Percentiles rank a stretch among this genome's conserved stretches.
phyloP scores from a whole-genome alignment of 35 echinoderm and acorn worm species.

The Ptychodera flava region DNA sequence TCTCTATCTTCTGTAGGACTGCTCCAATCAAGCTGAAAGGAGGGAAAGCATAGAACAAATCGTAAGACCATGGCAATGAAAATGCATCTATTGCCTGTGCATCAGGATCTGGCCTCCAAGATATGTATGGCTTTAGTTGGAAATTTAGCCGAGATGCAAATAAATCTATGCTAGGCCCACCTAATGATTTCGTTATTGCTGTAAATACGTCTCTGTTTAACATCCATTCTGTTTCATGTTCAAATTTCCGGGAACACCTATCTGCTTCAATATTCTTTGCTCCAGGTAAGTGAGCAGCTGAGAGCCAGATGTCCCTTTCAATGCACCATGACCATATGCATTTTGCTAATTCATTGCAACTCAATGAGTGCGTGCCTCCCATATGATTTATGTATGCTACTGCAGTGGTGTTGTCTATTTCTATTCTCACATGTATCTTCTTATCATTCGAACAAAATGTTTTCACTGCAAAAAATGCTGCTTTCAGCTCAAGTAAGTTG shows the following conservation, averaged over 20 bases:
- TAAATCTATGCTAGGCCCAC: constrained; percentile 42
- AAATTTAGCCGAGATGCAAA: constrained; percentile 65
- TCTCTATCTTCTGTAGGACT: constrained; percentile 41
- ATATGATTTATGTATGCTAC: too few relatives aligned
- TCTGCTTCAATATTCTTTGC: constrained; percentile 50
- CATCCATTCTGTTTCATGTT: constrained; percentile 61
- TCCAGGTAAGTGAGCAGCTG: constrained; percentile 51
- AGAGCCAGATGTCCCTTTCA: constrained; percentile 43
- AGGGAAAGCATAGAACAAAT: constrained; percentile 6
- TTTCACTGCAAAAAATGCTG: constrained; percentile 24
- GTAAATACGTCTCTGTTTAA: constrained; percentile 46
- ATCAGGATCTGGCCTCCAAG: constrained; percentile 66
- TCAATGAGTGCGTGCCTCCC: constrained; percentile 40
- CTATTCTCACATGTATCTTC: constrained; percentile 45
- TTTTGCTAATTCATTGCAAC: constrained; percentile 51
- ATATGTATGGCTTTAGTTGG: constrained; percentile 50
- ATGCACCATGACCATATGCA: constrained; percentile 61
- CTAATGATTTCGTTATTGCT: constrained; percentile 26
- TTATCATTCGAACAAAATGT: constrained; percentile 8
- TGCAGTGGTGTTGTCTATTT: constrained; percentile 54
- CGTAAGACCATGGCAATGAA: constrained; percentile 37
- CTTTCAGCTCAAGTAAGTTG: constrained; percentile 19
- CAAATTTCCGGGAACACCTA: constrained; percentile 39
- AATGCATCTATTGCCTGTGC: constrained; percentile 68
- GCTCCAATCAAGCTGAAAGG: too few relatives aligned